Base-by-base conservation (phyloP, 2,113 vertebrate species). In the Nettapus auritus region DNA sequence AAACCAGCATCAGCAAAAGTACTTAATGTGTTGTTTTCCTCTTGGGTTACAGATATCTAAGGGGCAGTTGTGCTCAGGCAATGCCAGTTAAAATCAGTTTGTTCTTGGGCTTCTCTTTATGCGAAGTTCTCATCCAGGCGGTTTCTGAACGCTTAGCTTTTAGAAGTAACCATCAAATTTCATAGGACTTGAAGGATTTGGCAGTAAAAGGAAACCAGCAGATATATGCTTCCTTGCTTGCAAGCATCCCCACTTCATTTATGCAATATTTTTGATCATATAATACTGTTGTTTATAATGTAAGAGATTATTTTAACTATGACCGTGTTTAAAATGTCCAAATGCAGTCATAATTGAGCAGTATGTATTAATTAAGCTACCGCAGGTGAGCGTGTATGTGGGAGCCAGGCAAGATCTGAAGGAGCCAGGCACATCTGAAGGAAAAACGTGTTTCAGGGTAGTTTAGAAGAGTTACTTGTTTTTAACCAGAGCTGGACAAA, bases 131-230 rank as follows among this genome's bases (percentile, higher is more conserved):
- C 3, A 0, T 12, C 8, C 14, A 52, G 29, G 29, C 3, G 15
- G 17, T 40, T 93, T 79, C 13, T 42, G 6, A 77, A 56, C 26
- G 55, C 7, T 1, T 0, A 21, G n/a, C 7, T 59, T 93, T 70
- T 76, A 67, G 62, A 81, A 90, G 48, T 42, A 86, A 36, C 68
- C 59, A 13, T 80, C 46, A 56, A 9, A 63, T 93, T 91, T 63
- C 13, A 1, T 80, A 38, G 67, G 55, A 17, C 8, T 2, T 21
- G 13, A 40, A 83, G 52, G 71, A 59, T 67, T 86, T 60, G 71
- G 42, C 73, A 83, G 9, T 42, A 33, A 57, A 53, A 67, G 60
- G 64, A 91, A 15, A 17, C 8, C 1, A 81, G 13, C 55, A 15
- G 53, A 5, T 80, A 9, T 77, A 26, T 77, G 55, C 75, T 92